Base-by-base conservation (phyloP, 2,888 invertebrate species). In the Drosophila testacea region DNA sequence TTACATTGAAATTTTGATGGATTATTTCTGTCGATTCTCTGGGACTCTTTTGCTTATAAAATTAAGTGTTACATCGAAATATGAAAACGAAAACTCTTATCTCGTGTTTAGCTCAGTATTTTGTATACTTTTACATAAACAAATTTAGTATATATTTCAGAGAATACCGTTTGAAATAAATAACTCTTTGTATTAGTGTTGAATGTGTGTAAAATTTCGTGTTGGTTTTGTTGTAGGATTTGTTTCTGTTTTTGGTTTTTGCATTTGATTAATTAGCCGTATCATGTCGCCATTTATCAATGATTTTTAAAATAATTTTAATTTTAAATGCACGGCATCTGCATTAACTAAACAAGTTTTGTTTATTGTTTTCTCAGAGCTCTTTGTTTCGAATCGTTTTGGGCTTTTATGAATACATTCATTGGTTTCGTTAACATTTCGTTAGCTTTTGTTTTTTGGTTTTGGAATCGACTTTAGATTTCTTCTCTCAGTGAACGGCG, bases 211-310 rank as follows among this genome's bases (percentile, higher is more conserved):
- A 41, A 68, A 68, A 64, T 59, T 69, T 68, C 28, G 4, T 16
- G 55, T 62, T 44, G 50, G 36, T 41, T 55, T 50, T 16, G 7
- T 59, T 62, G 44, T 55, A 48, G 34, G 34, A 27, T 65, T 28
- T 50, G 16, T 64, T 64, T 57, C 16, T 36, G 32, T 57, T 61
- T 66, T 69, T 55, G 32, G 69, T 68, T 47, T 63, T 77, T 89
- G 88, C 81, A 80, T 88, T 77, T 84, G 81, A 88, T 89, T 84
- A 89, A 90, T 88, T 89, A 81, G 79, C 75, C 71, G 79, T 48
- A 78, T 73, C 66, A 57, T 89, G 77, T 79, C 62, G 74, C 64
- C 81, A 83, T 86, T 79, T 79, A 89, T 88, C 75, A 87, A 76
- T 78, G 71, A 69, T 69, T 79, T 82, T 79, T 38, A 62, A 71